Evolutionary conservation across 2,888 invertebrate genomes (phyloP), one percentile per base, ranked within the genome.

Genomic region (Trypoxylon attenuatum): DNA sequence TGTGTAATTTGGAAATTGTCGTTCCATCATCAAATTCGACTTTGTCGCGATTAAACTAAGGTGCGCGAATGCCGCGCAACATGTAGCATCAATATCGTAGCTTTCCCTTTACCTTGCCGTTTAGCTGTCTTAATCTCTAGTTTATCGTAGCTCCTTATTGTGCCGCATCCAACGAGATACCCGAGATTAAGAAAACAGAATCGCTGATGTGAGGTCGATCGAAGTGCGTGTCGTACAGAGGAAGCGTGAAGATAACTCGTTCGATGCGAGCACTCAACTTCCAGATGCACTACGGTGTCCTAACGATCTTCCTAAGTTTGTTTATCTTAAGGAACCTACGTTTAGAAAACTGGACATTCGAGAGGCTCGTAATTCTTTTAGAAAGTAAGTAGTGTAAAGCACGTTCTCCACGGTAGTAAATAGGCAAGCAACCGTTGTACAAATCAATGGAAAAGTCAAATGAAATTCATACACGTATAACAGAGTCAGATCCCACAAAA

Each of bases 281-380:
- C 10, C 27, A 46, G 25, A 45, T 50, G 43, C 41, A 29, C 51
- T 23, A 66, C 56, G 42, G 23, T 43, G 10, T 47, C 54, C 29
- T 51, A 52, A 65, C 38, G 52, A 58, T 62, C 42, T 23, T 59
- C 50, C 41, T 68, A 61, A 49, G 54, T 61, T 54, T 45, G 15
- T 71, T 67, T 71, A 22, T 57, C 61, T 71, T 68, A 68, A 49
- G 56, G 55, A 58, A 68, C 56, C 72, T 71, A 71, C 58, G 58
- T 50, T 73, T 73, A 64, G 63, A 74, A 75, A 71, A 74, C 47
- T 74, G 55, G 57, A 68, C 55, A 58, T 53, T 58, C 55, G 55
- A 50, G 47, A 60, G 62, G 54, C 58, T 64, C 61, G 58, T 49
- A 59, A 74, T 58, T 71, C 50, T 42, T 59, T 64, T 50, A 49